Base-by-base conservation (phyloP, 2,113 vertebrate species). In the Agelaius tricolor region DNA sequence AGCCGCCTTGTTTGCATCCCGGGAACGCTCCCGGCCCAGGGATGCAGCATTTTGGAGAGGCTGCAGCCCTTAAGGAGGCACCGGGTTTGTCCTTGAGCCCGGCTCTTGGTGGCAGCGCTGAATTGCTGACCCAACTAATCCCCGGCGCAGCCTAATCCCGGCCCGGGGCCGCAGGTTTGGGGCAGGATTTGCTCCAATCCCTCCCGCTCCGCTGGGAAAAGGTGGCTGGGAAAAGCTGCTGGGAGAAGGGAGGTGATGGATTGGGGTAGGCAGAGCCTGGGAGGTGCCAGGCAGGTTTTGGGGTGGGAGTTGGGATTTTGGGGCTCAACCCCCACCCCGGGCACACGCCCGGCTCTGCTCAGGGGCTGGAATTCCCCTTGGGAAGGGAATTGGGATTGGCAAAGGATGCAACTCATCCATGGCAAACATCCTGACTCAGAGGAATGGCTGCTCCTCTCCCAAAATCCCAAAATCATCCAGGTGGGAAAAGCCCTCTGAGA, bases 31-130 rank as follows among this genome's bases (percentile, higher is more conserved):
- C 49, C 47, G 52, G 80, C 67, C 1, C 8, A 35, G 63, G 37
- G 86, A 84, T 86, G 89, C 94, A 79, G 90, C 61, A 35, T 83
- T 93, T 8, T 15, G 35, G 59, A 65, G 87, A 2, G 33, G 63
- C 82, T 8, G 35, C 52, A 91, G 89, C 89, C 84, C 49, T 96
- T 88, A 79, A 95, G 93, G 90, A 91, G 93, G 90, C 90, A 31
- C 59, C 1, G 18, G 3, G 13, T 47, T 92, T 20, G 95, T 66
- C 97, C 95, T 97, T 96, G 90, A 95, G 92, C 46, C 59, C 11
- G 27, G 74, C 21, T 51, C 78, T 67, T 28, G 28, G 30, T 39
- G 33, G 57, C 71, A 33, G 78, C 20, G 10, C 51, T 67, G 54
- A 43, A 79, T 78, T 66, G 91, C 94, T 89, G 96, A 78, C 35